Conservation (phyloP, 2,113 vertebrate genomes). For the Tinamus guttatus region DNA sequence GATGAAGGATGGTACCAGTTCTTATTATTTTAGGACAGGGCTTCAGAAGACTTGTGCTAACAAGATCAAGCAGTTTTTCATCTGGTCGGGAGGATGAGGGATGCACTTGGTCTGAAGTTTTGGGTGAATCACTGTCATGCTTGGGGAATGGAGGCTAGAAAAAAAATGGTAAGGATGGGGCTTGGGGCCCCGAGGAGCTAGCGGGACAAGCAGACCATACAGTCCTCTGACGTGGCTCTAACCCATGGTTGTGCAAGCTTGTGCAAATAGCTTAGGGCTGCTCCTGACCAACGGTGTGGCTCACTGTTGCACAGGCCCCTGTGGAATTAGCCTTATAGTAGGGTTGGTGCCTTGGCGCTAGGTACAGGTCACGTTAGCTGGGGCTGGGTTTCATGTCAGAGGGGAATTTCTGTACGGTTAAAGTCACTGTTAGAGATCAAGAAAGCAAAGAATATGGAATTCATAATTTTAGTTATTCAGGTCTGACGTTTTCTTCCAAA, state of each 20-base stretch:
- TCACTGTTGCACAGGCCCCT: not conserved
- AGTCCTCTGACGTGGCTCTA: not conserved
- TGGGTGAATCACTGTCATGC: not conserved
- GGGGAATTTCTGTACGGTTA: not conserved
- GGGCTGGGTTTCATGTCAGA: not conserved
- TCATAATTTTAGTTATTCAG: not conserved
- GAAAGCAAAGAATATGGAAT: not conserved
- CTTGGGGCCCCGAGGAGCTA: not conserved
- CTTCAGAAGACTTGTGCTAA: not conserved
- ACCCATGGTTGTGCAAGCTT: not conserved
- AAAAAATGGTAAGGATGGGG: not conserved
- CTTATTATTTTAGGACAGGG: not conserved
- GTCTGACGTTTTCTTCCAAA: not conserved
- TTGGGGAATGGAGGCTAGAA: not conserved
- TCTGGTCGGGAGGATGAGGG: not conserved
- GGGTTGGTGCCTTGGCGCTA: not conserved
- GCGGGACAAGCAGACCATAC: not conserved
- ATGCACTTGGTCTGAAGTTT: not conserved
- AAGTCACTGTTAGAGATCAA: not conserved
- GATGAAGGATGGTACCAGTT: not conserved
- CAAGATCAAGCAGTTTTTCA: accelerated
- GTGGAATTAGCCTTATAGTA: not conserved
- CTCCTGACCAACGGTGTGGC: too few relatives aligned
- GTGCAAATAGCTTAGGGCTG: not conserved
- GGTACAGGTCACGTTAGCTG: not conserved